Conservation (phyloP, 2,888 invertebrate species). For the Resseliella maxima region DNA sequence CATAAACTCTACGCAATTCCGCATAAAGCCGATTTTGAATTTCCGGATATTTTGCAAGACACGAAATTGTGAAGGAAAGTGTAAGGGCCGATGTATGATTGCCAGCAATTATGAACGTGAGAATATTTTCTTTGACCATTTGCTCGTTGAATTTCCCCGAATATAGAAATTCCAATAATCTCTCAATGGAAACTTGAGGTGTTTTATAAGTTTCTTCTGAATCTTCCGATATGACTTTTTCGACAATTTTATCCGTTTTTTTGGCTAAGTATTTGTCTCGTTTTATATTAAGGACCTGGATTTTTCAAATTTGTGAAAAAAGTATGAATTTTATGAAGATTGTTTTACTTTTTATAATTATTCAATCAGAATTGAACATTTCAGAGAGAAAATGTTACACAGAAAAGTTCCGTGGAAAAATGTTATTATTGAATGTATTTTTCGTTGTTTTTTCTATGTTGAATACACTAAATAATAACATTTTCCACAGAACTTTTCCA, state of each 20-base stretch:
- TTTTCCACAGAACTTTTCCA: too few relatives aligned
- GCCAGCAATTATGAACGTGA: not conserved
- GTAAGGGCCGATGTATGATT: not conserved
- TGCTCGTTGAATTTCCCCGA: not conserved
- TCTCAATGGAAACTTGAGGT: not conserved
- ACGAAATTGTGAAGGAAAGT: slow-evolving; percentile 21
- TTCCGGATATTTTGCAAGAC: slow-evolving; percentile 56
- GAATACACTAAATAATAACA: too few relatives aligned
- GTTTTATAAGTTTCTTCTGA: not conserved
- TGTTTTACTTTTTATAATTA: not conserved
- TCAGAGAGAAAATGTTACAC: too few relatives aligned
- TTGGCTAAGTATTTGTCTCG: not conserved
- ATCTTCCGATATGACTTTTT: not conserved
- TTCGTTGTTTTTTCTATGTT: too few relatives aligned
- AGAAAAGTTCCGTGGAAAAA: not conserved
- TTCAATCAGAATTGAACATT: too few relatives aligned
- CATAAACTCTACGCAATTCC: slow-evolving; percentile 44
- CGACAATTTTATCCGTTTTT: too few relatives aligned
- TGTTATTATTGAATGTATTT: too few relatives aligned
- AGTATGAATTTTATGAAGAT: not conserved
- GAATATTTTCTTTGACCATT: not conserved
- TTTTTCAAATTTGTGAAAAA: too few relatives aligned
- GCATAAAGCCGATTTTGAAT: slow-evolving; percentile 55
- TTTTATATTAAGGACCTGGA: not conserved
- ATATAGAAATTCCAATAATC: not conserved